phyloP scores from a whole-genome alignment of 2,888 invertebrate genomes.

The Petrolisthes cinctipes region DNA sequence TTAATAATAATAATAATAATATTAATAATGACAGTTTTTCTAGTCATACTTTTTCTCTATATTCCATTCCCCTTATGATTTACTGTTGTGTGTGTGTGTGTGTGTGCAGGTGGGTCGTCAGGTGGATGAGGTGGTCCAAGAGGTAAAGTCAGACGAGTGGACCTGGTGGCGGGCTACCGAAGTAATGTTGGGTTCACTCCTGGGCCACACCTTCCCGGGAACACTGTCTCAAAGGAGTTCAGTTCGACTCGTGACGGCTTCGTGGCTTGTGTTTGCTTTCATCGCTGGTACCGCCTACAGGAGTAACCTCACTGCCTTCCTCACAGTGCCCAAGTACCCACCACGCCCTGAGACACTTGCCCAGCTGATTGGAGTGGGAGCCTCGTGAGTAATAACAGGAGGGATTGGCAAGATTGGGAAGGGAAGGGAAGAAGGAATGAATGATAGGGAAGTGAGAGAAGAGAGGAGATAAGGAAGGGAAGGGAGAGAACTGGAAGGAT shows the following conservation, averaged over 20 bases:
- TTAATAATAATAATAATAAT: no score
- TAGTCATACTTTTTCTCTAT: no score
- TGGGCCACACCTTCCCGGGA: background rate
- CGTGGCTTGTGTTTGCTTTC: constrained; percentile 16
- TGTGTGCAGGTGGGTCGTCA: no score
- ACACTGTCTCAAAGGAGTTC: background rate
- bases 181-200: background rate
- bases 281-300: constrained; percentile 14
- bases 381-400: background rate
- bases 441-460: background rate
- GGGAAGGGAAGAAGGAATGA: background rate
- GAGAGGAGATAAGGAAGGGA: background rate
- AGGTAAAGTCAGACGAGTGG: no score
- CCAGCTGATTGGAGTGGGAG: constrained; percentile 11
- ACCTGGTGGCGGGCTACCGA: background rate
- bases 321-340: constrained; percentile 25
- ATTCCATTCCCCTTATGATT: no score
- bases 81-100: no score
- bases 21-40: no score
- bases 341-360: background rate
- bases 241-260: background rate
- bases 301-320: constrained; percentile 19
- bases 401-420: background rate
- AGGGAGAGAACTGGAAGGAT: background rate
- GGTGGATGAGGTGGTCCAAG: no score